A percentile compares a stretch with the other conserved stretches of the same genome.
Conservation (phyloP, 2,888 invertebrate genomes). For the Dimorphilus gyrociliatus region DNA sequence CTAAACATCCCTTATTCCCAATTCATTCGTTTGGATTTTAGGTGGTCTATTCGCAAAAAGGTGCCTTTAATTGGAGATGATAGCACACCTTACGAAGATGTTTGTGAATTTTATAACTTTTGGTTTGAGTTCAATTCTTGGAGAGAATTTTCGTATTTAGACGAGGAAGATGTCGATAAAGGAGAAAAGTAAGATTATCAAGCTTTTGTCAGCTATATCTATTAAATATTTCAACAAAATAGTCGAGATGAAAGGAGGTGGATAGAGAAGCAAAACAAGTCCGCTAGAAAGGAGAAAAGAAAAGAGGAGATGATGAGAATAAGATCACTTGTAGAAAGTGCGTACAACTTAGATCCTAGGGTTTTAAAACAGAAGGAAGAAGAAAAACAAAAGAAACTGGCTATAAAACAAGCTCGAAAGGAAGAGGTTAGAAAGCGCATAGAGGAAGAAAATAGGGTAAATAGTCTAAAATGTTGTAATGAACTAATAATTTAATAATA, state of each 20-base stretch:
- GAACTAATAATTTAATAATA: background rate
- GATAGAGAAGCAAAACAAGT: conserved; percentile 97
- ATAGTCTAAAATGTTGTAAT: background rate
- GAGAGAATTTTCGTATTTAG: conserved; percentile 95
- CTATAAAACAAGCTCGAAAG: conserved; percentile 65
- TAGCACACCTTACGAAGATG: conserved; percentile 60
- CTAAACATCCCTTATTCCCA: background rate
- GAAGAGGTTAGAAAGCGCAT: conserved; percentile 48
- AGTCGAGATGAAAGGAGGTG: conserved; percentile 78
- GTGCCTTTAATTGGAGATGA: conserved; percentile 66
- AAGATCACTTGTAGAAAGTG: conserved; percentile 73
- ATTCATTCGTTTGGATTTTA: conserved; percentile 18
- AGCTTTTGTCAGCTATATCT: no score
- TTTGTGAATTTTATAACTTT: conserved; percentile 85
- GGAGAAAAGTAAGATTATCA: conserved; percentile 53
- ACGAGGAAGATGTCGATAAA: conserved; percentile 95
- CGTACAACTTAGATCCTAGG: conserved; percentile 82
- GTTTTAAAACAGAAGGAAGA: conserved; percentile 80
- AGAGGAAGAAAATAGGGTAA: conserved; percentile 47
- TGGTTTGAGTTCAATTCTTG: conserved; percentile 97
- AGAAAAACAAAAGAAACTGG: conserved; percentile 73
- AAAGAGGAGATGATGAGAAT: conserved; percentile 92
- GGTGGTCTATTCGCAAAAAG: conserved; percentile 69
- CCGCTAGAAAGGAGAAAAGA: conserved; percentile 72
- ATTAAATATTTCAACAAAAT: no score